phyloP scores from a whole-genome alignment of 1,140 invertebrate species.

The Helicoverpa armigera region DNA sequence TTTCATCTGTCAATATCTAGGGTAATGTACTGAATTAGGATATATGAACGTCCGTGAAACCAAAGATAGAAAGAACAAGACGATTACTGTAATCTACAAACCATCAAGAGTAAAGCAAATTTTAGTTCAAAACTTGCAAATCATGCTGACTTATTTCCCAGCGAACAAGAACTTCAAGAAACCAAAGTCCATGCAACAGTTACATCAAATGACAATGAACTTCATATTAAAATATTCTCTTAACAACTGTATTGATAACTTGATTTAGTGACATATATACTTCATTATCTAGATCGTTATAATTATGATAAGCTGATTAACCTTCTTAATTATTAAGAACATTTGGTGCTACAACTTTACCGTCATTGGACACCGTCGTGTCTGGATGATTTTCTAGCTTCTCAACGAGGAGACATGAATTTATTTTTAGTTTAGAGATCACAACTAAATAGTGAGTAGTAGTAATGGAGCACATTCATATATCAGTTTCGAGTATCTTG shows the following conservation, averaged over 20 bases:
- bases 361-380: too few species aligned
- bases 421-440: neutral
- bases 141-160: slow-evolving; percentile 13
- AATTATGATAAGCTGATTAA: too few species aligned
- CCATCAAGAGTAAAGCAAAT: neutral
- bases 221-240: slow-evolving; percentile 12
- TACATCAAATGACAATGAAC: slow-evolving; percentile 24
- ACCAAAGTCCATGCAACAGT: slow-evolving; percentile 19
- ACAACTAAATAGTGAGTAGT: slow-evolving; percentile 6
- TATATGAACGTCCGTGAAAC: too few species aligned
- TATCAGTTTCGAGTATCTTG: slow-evolving; percentile 14
- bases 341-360: too few species aligned
- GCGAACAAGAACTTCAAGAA: neutral
- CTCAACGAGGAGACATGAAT: neutral
- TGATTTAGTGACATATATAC: too few species aligned
- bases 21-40: too few species aligned
- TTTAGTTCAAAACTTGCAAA: neutral
- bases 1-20: too few species aligned
- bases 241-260: neutral
- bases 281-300: too few species aligned
- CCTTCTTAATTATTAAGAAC: too few species aligned
- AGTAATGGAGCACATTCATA: slow-evolving; percentile 4
- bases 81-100: slow-evolving; percentile 9
- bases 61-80: neutral
- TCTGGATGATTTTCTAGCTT: too few species aligned